Evolutionary conservation across 2,888 invertebrate species (phyloP).

Genomic region (Rhamnusium bicolor): DNA sequence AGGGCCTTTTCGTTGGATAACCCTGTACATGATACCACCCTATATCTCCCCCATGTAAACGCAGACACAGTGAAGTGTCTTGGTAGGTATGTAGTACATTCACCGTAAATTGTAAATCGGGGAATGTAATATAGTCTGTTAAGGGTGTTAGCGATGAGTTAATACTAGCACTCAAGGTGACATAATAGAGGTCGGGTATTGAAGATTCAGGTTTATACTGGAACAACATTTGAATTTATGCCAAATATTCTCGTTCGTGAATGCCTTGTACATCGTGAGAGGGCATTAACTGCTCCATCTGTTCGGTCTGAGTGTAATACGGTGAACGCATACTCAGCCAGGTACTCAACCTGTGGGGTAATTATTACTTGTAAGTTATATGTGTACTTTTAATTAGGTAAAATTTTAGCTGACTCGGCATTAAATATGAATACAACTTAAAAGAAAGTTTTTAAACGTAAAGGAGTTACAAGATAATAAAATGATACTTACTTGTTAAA

Average conservation of each 20-base stretch:
- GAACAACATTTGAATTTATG: constrained; percentile 15
- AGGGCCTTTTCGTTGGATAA: no score
- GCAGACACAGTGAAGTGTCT: not conserved
- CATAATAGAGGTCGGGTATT: not conserved
- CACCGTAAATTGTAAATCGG: not conserved
- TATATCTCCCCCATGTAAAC: not conserved
- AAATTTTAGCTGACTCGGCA: not conserved
- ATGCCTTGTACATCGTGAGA: not conserved
- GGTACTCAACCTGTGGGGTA: not conserved
- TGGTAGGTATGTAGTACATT: not conserved
- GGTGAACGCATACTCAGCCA: not conserved
- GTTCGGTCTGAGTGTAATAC: not conserved
- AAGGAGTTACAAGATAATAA: no score
- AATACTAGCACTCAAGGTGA: not conserved
- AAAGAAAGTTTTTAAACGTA: no score
- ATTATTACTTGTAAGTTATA: not conserved
- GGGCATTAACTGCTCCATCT: not conserved
- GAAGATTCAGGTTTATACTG: not conserved
- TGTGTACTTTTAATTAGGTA: not conserved
- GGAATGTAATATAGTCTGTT: not conserved
- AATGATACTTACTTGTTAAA: no score
- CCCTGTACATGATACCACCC: not conserved
- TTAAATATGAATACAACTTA: not conserved
- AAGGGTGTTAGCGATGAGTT: not conserved
- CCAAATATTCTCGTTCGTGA: not conserved